A percentile compares a stretch with the other conserved stretches of the same genome.
These are phyloP conservation scores for Pteria penguin DNA, from an alignment of 2,888 invertebrate species.

Conservation along the genomic window DNA sequence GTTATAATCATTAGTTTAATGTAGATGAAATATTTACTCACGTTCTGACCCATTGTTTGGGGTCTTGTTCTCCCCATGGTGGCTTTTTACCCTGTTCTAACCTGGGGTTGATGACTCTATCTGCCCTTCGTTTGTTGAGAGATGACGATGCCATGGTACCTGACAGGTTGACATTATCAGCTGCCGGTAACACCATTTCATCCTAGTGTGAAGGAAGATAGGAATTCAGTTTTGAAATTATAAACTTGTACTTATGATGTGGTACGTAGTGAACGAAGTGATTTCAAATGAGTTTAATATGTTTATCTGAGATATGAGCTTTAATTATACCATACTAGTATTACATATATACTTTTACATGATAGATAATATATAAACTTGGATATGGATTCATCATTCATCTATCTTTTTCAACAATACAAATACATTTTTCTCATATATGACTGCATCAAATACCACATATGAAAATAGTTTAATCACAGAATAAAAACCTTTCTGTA, in stretches of 20 bases:
- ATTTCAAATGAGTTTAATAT: too few relatives aligned
- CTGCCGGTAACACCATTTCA: constrained; percentile 69
- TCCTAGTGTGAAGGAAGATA: constrained; percentile 65
- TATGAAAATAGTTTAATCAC: background rate
- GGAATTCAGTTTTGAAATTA: too few relatives aligned
- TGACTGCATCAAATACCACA: background rate
- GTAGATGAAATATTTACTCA: constrained; percentile 49
- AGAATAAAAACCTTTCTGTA: too few relatives aligned
- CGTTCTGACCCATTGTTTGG: constrained; percentile 77
- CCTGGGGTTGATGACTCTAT: constrained; percentile 75
- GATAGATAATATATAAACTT: too few relatives aligned
- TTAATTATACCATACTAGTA: too few relatives aligned
- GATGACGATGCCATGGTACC: constrained; percentile 76
- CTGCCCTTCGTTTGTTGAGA: constrained; percentile 60
- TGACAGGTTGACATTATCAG: constrained; percentile 72
- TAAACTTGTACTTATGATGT: constrained; percentile 20
- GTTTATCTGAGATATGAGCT: too few relatives aligned
- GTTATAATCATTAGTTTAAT: background rate
- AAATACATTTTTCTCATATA: too few relatives aligned
- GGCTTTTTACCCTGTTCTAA: constrained; percentile 61
- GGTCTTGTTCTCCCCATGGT: constrained; percentile 75
- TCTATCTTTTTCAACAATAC: too few relatives aligned
- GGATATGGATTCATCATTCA: too few relatives aligned
- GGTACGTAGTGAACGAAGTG: too few relatives aligned
- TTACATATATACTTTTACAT: too few relatives aligned